Percentiles rank a stretch among this genome's conserved stretches.
Evolutionary conservation across 2,113 vertebrate species (phyloP).

Genomic region (Podiceps cristatus): DNA sequence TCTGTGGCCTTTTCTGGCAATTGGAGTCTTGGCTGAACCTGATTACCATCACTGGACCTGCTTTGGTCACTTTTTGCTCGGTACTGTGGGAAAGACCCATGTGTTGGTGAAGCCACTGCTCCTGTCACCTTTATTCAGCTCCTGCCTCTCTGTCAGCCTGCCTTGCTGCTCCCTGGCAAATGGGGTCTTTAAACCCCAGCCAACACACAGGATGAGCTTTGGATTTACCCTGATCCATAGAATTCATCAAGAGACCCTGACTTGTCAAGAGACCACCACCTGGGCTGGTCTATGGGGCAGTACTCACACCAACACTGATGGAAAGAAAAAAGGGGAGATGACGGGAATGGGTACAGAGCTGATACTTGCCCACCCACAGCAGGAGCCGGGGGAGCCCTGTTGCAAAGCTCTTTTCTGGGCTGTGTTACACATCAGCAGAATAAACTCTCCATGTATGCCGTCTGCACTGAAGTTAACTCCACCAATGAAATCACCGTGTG

Average conservation of each 20-base stretch:
- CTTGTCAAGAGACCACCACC: not conserved
- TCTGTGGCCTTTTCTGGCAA: not conserved
- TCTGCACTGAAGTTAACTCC: not conserved
- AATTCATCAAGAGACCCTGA: not conserved
- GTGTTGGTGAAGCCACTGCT: not conserved
- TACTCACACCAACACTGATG: no score
- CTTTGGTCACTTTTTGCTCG: not conserved
- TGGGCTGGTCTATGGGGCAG: no score
- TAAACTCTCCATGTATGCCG: not conserved
- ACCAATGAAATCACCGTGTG: not conserved
- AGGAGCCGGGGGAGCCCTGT: not conserved
- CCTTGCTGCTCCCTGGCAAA: not conserved
- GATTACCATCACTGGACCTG: not conserved
- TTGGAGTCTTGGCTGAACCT: not conserved
- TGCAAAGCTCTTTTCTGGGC: not conserved
- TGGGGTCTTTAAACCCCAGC: not conserved
- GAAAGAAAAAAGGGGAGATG: not conserved
- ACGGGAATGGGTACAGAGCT: not conserved
- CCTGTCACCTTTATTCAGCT: not conserved
- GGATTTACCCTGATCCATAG: not conserved
- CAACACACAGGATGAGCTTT: not conserved
- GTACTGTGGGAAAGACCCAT: not conserved
- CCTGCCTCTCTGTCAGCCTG: not conserved
- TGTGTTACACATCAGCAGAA: not conserved
- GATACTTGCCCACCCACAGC: not conserved